These are phyloP conservation scores for Pangasius krempfi DNA, from an alignment of 2,797 vertebrate genomes.

Conservation along the genomic window DNA sequence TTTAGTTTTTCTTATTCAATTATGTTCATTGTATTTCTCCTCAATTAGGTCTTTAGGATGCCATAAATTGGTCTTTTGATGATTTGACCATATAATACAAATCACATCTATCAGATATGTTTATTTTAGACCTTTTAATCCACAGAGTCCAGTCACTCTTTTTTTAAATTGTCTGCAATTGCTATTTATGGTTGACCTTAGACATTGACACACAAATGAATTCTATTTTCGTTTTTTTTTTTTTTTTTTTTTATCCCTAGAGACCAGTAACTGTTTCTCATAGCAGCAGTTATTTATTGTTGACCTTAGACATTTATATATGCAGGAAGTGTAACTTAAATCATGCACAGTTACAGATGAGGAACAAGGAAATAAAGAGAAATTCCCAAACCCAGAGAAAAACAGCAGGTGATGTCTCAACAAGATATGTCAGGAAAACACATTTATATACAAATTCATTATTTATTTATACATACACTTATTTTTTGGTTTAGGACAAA, in stretches of 20 bases:
- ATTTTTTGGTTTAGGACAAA: neutral
- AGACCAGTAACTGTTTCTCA: neutral
- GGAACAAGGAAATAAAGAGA: constrained; percentile 45
- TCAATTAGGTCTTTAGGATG: neutral
- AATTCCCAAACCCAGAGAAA: constrained; percentile 18
- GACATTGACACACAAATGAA: neutral
- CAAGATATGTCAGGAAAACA: neutral
- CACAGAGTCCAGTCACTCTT: neutral
- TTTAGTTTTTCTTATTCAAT: neutral
- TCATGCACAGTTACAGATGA: constrained; percentile 27
- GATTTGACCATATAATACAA: neutral
- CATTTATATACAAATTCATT: neutral
- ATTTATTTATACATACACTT: neutral
- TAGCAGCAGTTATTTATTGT: neutral
- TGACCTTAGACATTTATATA: neutral
- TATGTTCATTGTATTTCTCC: neutral
- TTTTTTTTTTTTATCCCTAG: neutral
- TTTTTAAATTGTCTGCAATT: neutral
- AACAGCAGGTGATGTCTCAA: neutral
- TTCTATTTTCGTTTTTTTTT: neutral
- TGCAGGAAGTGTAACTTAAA: constrained; percentile 30
- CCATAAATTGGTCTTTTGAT: neutral
- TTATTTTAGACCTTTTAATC: constrained; percentile 1
- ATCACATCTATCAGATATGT: neutral
- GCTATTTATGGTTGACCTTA: neutral